Evolutionary conservation across 2,113 vertebrate species (phyloP).

Genomic region (Atractosteus spatula): DNA sequence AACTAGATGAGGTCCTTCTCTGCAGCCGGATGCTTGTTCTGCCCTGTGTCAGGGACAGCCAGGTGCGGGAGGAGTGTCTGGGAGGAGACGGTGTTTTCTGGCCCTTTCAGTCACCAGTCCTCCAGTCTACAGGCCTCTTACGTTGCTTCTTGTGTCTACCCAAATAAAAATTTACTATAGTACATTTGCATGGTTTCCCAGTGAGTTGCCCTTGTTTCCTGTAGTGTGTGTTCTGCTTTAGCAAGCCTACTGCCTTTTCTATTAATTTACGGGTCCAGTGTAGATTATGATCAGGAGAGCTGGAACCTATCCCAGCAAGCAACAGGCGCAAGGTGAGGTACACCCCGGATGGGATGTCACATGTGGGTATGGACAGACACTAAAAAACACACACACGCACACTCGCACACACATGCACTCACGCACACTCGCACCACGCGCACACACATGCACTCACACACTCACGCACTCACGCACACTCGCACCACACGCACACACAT

Average conservation of each 20-base stretch:
- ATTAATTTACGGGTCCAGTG: too few species aligned
- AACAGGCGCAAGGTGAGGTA: too few species aligned
- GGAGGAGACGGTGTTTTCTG: too few species aligned
- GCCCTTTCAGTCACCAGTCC: too few species aligned
- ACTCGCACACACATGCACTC: constrained; percentile 12
- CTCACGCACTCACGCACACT: constrained; percentile 3
- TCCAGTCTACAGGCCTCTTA: not conserved
- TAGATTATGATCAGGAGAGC: too few species aligned
- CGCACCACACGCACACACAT: constrained; percentile 15
- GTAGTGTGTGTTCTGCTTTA: not conserved
- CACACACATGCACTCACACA: too few species aligned
- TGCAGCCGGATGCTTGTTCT: constrained; percentile 8
- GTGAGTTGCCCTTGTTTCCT: not conserved
- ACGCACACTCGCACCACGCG: not conserved
- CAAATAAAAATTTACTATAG: too few species aligned
- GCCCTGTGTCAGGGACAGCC: not conserved
- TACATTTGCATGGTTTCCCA: too few species aligned
- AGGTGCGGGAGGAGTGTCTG: not conserved
- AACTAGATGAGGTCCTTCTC: constrained; percentile 37
- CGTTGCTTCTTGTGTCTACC: not conserved
- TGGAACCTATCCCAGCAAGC: too few species aligned
- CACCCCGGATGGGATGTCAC: too few species aligned
- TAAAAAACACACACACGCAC: not conserved
- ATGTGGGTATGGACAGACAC: not conserved
- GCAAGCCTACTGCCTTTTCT: not conserved